Evolutionary conservation across 1,140 invertebrate genomes (phyloP), one percentile per base, ranked within the genome.

Genomic region (Oscheius sp.): DNA sequence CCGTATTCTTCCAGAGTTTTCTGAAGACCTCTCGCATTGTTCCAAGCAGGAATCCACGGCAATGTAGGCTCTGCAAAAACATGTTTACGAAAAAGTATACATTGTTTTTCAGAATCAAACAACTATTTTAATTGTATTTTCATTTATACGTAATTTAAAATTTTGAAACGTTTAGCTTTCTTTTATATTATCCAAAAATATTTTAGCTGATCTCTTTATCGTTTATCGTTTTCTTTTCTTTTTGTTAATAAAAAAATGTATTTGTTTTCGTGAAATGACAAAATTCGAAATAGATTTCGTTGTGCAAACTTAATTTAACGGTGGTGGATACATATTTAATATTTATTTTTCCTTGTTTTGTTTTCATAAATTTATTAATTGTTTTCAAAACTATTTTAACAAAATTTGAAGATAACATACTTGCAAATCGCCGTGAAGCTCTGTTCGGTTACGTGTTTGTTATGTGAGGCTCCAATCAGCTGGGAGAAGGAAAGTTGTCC

Each of bases 1-100:
- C 20, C 75, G 71, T 42, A 77, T 74, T 23, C 75, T 61, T 3
- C 49, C 74, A 34, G 67, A 72, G 63, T 72, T 77, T 61, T 76
- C 75, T 38, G 74, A 76, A 29, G 45, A 31, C 69, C 58, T 63
- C 42, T 71, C 69, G 42, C 69, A 71, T 52, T 35, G 59, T 42
- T 63, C 52, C 34, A 71, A 61, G 52, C 69, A 71, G 36, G 32
- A 34, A 71, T 71, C 69, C 38, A 71, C 69, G 64, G 32, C 35
- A 29, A 65, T 67, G 63, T 73, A 73, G 28, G 71, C 71, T 58
- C 71, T 73, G 71, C 13, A 73, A 38, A 15, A 23, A 23, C 10
- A 59, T 13, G 29, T 31, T 59, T n/a, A n/a, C n/a, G n/a, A n/a
- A n/a, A n/a, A n/a, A n/a, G n/a, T n/a, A n/a, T n/a, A n/a, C n/a